Evolutionary conservation across 2,113 vertebrate species (phyloP), one percentile per base, ranked within the genome.

Genomic region (Gnathonemus longibarbis): DNA sequence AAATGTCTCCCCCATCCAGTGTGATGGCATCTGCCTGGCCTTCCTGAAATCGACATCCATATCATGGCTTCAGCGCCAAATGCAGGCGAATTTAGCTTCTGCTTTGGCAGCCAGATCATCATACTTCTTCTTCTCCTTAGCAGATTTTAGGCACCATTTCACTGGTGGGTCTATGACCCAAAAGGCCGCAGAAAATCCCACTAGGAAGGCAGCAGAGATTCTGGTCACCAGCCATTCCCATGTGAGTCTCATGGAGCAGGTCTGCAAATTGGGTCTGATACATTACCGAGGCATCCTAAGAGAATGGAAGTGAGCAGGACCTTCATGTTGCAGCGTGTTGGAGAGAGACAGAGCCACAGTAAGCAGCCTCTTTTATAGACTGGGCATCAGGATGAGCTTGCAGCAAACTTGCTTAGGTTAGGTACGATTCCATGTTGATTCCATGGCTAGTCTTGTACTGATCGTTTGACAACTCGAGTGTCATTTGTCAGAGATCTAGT

Each of bases 1-100:
- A 97, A 89, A 99, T 66, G 4, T 97, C 96, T 1, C 97, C 97
- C 15, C 96, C 97, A 3, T 98, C 98, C 91, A 98, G 84, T 45
- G 96, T 97, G 35, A 97, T 94, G 45, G 96, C 97, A 92, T 99
- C 98, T 27, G 96, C 97, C 95, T 93, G 0, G 3, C 90, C 91
- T 2, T 88, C 91, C 98, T 99, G 90, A 83, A 89, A 83, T 83
- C 83, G 11, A 92, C n/a, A 49, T 0, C 48, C 48, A 10, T 24
- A 74, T 48, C 24, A 48, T 17, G 6, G 5, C 2, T 45, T 48
- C 17, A 24, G 42, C 2, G 92, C 42, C 21, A 42, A 27, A 93
- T 86, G 35, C 96, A 96, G 19, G 62, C 0, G 58, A 95, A 94
- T 0, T 0, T 48, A 0, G 93, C 48, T 49, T 49, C 24, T 8